Evolutionary conservation across 2,113 vertebrate genomes (phyloP), one percentile per base, ranked within the genome.

Genomic region (Psittacula cyanocephala): DNA sequence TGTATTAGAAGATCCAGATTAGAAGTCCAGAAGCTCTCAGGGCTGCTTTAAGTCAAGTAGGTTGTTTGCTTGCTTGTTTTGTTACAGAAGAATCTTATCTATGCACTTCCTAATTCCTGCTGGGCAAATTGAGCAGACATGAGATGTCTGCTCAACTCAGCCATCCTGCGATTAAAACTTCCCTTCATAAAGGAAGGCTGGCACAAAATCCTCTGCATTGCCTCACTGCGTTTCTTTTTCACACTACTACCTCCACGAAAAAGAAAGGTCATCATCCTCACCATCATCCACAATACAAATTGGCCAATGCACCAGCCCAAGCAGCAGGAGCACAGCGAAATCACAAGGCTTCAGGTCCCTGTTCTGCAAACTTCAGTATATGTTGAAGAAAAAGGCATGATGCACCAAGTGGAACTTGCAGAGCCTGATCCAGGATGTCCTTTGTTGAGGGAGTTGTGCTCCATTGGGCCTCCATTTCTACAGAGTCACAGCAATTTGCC

Each of bases 201-300:
- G 12, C 37, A 64, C 24, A 49, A 64, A 86, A 33, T 10, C 47
- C 47, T 71, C 47, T 39, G 47, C 35, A 14, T 5, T 35, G 19
- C 12, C 33, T 25, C 43, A 39, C 2, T 6, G 2, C 13, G 17
- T 24, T 53, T 87, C 2, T 13, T 79, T 10, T 33, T 55, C 71
- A 47, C 65, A 41, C 7, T 14, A 76, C 11, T 23, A 35, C 29
- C 13, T 68, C 35, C n/a, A 82, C 1, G 3, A 28, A 29, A 28
- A 59, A 62, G 2, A 41, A 68, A 5, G 20, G 4, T 3, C 28
- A 13, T 64, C 15, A 47, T 9, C 24, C 20, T 25, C 41, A 5
- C 7, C 62, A 70, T 28, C 4, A 20, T 13, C 9, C 24, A 16
- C 0, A 1, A 47, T 35, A 59, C 22, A n/a, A 59, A 59, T 6